Evolutionary conservation across 2,888 invertebrate species (phyloP).

Genomic region (Gymnoscelis rufifasciata): DNA sequence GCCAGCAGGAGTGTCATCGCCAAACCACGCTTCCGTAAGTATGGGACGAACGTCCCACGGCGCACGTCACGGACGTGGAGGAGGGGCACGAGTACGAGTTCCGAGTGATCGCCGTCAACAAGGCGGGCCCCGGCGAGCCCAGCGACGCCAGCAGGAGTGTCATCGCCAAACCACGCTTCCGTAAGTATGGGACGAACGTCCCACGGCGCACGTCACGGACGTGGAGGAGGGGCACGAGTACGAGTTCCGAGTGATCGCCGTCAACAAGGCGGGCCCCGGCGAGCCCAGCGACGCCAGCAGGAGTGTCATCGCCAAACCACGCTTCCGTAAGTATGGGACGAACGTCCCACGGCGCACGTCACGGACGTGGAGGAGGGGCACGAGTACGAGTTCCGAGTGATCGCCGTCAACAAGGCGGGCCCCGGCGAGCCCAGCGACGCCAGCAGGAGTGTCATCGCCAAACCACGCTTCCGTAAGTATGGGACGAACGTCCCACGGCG

Average conservation of each 20-base stretch:
- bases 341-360: constrained; percentile 86
- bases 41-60: constrained; percentile 81
- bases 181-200: constrained; percentile 83
- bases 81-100: constrained; percentile 96
- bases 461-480: constrained; percentile 89
- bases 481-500: constrained; percentile 86
- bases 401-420: constrained; percentile 95
- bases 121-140: constrained; percentile 93
- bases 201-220: constrained; percentile 86
- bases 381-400: constrained; percentile 94
- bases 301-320: constrained; percentile 90
- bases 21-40: constrained; percentile 91
- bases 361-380: constrained; percentile 92
- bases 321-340: constrained; percentile 84
- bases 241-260: constrained; percentile 93
- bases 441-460: constrained; percentile 90
- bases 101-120: constrained; percentile 92
- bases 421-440: constrained; percentile 93
- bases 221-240: constrained; percentile 95
- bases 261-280: constrained; percentile 94
- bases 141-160: constrained; percentile 92
- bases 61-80: constrained; percentile 88
- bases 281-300: constrained; percentile 93
- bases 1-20: constrained; percentile 90
- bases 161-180: constrained; percentile 90